These are phyloP conservation scores for Microcebus lehilahytsara DNA, from an alignment of 2,113 vertebrate genomes.

Conservation along the genomic window DNA sequence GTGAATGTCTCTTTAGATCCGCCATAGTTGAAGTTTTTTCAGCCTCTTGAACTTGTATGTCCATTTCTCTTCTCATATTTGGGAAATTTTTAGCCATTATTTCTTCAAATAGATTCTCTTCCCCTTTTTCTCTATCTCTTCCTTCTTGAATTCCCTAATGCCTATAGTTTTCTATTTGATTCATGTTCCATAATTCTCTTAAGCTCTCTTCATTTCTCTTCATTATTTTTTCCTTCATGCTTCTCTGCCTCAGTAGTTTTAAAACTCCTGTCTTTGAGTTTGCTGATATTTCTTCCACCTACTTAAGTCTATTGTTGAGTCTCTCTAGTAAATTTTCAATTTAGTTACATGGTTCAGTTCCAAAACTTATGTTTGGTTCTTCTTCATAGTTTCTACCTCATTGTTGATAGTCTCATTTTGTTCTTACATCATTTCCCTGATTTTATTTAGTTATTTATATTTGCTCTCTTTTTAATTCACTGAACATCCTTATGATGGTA, in stretches of 20 bases:
- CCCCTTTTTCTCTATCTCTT: neutral
- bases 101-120: too few species aligned
- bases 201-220: neutral
- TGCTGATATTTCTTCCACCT: neutral
- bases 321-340: neutral
- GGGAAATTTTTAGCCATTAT: neutral
- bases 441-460: neutral
- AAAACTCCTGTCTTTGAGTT: too few species aligned
- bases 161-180: neutral
- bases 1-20: neutral
- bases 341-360: neutral
- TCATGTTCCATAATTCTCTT: too few species aligned
- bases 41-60: neutral
- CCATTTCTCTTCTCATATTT: neutral
- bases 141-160: neutral
- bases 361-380: neutral
- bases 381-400: neutral
- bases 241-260: neutral
- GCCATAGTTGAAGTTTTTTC: neutral
- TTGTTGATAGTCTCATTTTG: neutral
- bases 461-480: neutral
- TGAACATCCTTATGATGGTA: neutral
- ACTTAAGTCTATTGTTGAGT: neutral
- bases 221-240: neutral
- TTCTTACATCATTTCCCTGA: neutral